These are phyloP conservation scores for Auanema freiburgensis DNA, from an alignment of 2,888 invertebrate species.

Conservation along the genomic window DNA sequence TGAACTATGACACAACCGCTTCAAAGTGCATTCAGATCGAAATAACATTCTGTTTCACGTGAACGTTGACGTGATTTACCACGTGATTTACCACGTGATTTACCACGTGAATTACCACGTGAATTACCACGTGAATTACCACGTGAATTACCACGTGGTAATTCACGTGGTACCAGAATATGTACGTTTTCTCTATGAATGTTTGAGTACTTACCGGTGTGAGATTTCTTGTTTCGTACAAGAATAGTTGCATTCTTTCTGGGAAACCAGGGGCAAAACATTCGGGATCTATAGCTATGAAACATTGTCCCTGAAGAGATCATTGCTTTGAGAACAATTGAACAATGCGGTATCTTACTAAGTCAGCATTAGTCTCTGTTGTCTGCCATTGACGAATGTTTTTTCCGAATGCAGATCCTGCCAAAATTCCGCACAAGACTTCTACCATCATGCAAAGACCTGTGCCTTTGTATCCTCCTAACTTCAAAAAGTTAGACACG, in stretches of 20 bases:
- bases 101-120: too few relatives aligned
- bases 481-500: slow-evolving; percentile 4
- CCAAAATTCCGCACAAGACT: slow-evolving; percentile 80
- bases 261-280: slow-evolving; percentile 63
- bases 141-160: too few relatives aligned
- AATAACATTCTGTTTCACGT: neutral
- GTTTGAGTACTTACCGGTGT: slow-evolving; percentile 36
- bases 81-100: too few relatives aligned
- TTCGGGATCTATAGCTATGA: slow-evolving; percentile 63
- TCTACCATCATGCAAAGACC: slow-evolving; percentile 85
- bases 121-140: too few relatives aligned
- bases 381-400: slow-evolving; percentile 80
- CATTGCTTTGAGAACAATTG: too few relatives aligned
- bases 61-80: neutral
- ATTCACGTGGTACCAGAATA: too few relatives aligned
- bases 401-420: slow-evolving; percentile 76
- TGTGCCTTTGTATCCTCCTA: slow-evolving; percentile 82
- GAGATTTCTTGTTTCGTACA: slow-evolving; percentile 59
- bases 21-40: neutral
- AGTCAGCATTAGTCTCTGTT: slow-evolving; percentile 72
- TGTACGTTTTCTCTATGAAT: too few relatives aligned
- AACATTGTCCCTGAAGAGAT: slow-evolving; percentile 61
- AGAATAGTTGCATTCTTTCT: slow-evolving; percentile 54
- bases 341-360: slow-evolving; percentile 61
- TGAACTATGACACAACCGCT: neutral